These are phyloP conservation scores for Apodemia zela DNA, from an alignment of 2,888 invertebrate genomes.

Conservation along the genomic window DNA sequence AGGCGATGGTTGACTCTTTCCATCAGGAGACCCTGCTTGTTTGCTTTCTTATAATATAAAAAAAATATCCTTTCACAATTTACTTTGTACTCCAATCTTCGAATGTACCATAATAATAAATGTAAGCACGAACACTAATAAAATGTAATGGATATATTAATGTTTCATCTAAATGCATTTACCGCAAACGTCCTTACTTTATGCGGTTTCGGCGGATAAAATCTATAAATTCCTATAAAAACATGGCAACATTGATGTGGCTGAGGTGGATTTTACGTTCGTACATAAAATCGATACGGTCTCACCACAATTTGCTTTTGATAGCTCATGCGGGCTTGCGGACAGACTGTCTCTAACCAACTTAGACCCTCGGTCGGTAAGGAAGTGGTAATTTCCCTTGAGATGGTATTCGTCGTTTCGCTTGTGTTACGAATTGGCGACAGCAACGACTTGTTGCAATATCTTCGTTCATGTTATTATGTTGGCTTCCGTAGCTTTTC, in stretches of 20 bases:
- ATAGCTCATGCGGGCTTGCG: conserved; percentile 31
- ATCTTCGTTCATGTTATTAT: conserved; percentile 18
- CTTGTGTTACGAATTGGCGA: conserved; percentile 25
- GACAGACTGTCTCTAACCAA: conserved; percentile 27
- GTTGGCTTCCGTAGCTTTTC: background rate
- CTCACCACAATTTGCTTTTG: conserved; percentile 38
- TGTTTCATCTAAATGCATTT: conserved; percentile 7
- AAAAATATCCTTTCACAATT: background rate
- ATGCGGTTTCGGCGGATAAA: conserved; percentile 21
- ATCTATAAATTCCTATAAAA: conserved; percentile 26
- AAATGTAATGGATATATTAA: conserved; percentile 3
- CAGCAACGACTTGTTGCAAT: conserved; percentile 22
- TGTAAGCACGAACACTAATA: background rate
- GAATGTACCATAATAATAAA: background rate
- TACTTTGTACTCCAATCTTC: background rate
- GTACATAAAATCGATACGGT: conserved; percentile 34
- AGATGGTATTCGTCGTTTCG: conserved; percentile 35
- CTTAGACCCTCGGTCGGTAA: conserved; percentile 34
- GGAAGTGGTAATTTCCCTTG: conserved; percentile 42
- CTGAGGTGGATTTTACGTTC: conserved; percentile 29
- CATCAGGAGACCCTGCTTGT: too few relatives aligned
- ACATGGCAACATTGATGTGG: conserved; percentile 32
- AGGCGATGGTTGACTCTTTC: too few relatives aligned
- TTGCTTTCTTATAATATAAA: too few relatives aligned
- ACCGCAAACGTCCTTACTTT: conserved; percentile 8